Evolutionary conservation across 2,113 vertebrate genomes (phyloP), one percentile per base, ranked within the genome.

Genomic region (Numenius arquata): DNA sequence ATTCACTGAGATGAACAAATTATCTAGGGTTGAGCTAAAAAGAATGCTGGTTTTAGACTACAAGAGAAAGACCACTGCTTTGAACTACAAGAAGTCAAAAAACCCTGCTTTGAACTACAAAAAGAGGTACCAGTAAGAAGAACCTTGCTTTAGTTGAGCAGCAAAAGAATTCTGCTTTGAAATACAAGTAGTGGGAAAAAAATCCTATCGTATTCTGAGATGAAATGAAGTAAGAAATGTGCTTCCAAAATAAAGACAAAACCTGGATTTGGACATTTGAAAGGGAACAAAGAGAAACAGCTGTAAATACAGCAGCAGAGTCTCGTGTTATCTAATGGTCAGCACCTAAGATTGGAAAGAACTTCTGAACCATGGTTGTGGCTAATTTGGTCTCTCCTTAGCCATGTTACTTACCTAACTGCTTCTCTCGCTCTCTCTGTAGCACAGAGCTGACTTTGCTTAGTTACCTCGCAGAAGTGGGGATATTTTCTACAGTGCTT

Each of bases 61-160:
- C 74, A 96, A 96, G 85, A 95, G 84, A 85, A 96, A 67, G 88
- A 95, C 70, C 80, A 83, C 75, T 90, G 65, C 96, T 97, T 96
- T 97, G 96, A 97, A 97, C 93, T 94, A 80, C 81, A 95, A 79
- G 71, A 97, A 96, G 72, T 89, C 22, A 84, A 93, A 96, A 91
- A 95, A 80, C 17, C 12, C 62, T 84, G 21, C 95, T 95, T 96
- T 97, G 95, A 97, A 97, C 95, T 93, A 78, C 75, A 93, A 81
- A 95, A 94, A 94, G 55, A 85, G 40, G 76, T 91, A 95, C 70
- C 38, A 48, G 70, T n/a, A 72, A 95, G 95, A 93, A 95, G 92
- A 92, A 80, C 47, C n/a, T 94, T 90, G 30, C 82, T 82, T 96
- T 74, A 95, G 73, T 17, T 74, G 59, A 87, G 68, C 56, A 85